A percentile compares a stretch with the other conserved stretches of the same genome.
These are phyloP conservation scores for Pteropus alecto DNA, from an alignment of 2,113 vertebrate genomes.

Conservation along the genomic window DNA sequence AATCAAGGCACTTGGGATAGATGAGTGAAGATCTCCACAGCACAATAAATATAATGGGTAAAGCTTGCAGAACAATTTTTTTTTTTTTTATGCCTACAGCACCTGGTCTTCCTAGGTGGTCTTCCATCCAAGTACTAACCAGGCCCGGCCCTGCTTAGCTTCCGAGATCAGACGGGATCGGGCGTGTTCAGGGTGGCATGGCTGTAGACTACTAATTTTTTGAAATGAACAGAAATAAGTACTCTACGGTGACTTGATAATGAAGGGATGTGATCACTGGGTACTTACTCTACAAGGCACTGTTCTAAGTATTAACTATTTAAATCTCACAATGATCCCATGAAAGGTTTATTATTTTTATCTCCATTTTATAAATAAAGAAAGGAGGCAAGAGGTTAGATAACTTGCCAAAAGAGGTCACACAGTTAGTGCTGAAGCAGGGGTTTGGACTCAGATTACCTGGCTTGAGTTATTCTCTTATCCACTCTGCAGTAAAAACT, in stretches of 20 bases:
- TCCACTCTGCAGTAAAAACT: background rate
- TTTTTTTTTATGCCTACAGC: background rate
- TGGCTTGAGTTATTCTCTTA: background rate
- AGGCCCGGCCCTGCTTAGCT: no score
- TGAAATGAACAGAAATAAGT: background rate
- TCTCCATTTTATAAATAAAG: slow-evolving; percentile 13
- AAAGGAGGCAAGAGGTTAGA: background rate
- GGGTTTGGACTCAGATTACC: background rate
- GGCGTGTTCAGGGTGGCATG: no score
- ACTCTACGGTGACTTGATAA: background rate
- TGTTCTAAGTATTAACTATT: background rate
- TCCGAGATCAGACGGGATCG: no score
- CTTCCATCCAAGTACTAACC: no score
- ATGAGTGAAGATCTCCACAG: background rate
- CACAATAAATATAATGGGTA: slow-evolving; percentile 4
- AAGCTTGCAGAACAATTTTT: background rate
- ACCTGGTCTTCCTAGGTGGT: no score
- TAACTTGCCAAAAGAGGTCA: background rate
- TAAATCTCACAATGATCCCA: background rate
- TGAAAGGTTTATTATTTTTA: background rate
- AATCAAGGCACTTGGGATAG: background rate
- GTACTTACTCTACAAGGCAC: background rate
- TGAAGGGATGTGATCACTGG: background rate
- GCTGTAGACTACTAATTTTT: no score
- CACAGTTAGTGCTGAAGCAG: background rate